Conservation (phyloP, 2,113 vertebrate genomes). For the Silurus meridionalis region DNA sequence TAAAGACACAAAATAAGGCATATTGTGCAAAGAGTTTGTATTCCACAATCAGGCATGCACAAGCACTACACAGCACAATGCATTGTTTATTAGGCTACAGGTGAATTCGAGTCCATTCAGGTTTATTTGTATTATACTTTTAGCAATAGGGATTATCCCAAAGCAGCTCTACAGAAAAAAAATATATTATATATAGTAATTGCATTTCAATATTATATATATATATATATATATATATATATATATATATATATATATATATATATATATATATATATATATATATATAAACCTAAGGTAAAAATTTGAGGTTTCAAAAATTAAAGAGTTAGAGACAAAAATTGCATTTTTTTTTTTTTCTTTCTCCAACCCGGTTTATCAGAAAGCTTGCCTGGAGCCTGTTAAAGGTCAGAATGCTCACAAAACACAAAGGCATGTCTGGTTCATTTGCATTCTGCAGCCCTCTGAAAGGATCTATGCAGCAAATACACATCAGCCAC, state of each 20-base stretch:
- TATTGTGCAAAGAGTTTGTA: too few relatives aligned
- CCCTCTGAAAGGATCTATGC: not conserved
- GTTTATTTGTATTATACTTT: too few relatives aligned
- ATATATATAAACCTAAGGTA: too few relatives aligned
- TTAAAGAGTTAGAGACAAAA: not conserved
- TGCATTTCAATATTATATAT: not conserved
- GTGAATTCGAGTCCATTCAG: too few relatives aligned
- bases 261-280: not conserved
- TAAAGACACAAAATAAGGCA: not conserved
- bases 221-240: not conserved
- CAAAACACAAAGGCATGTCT: not conserved
- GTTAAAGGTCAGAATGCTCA: not conserved
- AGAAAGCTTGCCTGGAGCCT: not conserved
- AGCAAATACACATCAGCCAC: not conserved
- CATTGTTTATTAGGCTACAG: not conserved
- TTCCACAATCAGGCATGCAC: not conserved
- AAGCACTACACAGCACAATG: not conserved
- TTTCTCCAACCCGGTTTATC: not conserved
- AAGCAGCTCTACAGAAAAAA: not conserved
- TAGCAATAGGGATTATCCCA: too few relatives aligned
- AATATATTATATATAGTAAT: not conserved
- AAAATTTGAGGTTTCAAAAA: not conserved
- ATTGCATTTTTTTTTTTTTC: not conserved
- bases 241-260: not conserved
- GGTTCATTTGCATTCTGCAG: constrained; percentile 6